phyloP scores from a whole-genome alignment of 2,113 vertebrate species.

The Labeo rohita region DNA sequence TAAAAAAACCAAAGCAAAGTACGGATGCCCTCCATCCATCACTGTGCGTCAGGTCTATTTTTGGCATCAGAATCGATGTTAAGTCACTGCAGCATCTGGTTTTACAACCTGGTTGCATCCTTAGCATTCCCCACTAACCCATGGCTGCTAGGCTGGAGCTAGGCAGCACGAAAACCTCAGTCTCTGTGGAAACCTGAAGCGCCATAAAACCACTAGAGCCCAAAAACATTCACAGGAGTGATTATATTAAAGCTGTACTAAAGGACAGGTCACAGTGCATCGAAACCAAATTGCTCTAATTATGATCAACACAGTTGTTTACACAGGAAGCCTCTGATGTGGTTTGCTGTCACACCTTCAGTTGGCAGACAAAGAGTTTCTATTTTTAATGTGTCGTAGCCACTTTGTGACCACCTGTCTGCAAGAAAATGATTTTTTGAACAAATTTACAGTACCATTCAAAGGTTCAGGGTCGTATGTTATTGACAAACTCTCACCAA shows the following conservation, averaged over 20 bases:
- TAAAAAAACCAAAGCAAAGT: not conserved
- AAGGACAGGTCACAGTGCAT: not conserved
- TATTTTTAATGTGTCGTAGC: not conserved
- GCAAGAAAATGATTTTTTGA: not conserved
- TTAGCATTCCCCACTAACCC: slow-evolving; percentile 33
- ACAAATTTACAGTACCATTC: not conserved
- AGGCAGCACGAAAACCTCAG: slow-evolving; percentile 11
- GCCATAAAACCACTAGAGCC: not conserved
- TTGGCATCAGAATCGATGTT: slow-evolving; percentile 50
- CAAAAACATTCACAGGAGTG: not conserved
- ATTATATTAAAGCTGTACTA: not conserved
- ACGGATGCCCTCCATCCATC: slow-evolving; percentile 36
- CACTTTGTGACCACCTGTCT: not conserved
- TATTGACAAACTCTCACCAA: not conserved
- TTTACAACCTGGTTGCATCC: slow-evolving; percentile 40
- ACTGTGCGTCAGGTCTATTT: slow-evolving; percentile 62
- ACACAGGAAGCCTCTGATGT: not conserved
- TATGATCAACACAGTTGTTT: not conserved
- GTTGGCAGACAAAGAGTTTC: not conserved
- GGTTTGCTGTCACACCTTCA: not conserved
- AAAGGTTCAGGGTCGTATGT: no score
- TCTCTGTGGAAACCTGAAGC: slow-evolving; percentile 7
- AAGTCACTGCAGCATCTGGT: slow-evolving; percentile 20
- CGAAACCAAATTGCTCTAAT: not conserved
- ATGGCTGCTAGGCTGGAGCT: slow-evolving; percentile 7